phyloP scores from a whole-genome alignment of 2,113 vertebrate species.

The Colinus virginianus region DNA sequence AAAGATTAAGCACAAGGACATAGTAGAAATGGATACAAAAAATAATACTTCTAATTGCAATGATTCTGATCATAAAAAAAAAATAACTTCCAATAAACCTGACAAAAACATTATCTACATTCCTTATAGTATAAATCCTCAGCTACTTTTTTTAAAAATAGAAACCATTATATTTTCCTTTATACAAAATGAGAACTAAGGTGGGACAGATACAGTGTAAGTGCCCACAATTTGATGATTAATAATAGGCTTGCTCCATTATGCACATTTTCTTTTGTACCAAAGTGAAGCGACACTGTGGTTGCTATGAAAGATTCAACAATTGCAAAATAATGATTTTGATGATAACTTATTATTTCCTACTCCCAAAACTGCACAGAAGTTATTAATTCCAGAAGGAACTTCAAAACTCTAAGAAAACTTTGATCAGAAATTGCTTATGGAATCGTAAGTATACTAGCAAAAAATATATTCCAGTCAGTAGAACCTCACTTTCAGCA shows the following conservation, averaged over 20 bases:
- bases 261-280: background rate
- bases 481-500: background rate
- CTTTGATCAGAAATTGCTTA: background rate
- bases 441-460: background rate
- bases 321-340: background rate
- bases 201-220: background rate
- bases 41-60: background rate
- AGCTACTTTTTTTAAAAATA: fast-evolving
- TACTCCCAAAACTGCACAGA: background rate
- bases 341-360: background rate
- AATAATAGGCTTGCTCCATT: background rate
- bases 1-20: background rate
- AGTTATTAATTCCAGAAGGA: background rate
- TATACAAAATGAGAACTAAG: background rate
- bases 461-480: background rate
- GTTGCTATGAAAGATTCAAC: background rate
- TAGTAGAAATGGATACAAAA: background rate
- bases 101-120: background rate
- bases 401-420: background rate
- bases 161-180: background rate
- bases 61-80: background rate
- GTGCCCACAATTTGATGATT: background rate
- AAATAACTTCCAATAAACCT: background rate
- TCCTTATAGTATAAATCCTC: background rate
- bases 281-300: background rate